phyloP scores from a whole-genome alignment of 2,888 invertebrate species.

The Andrena minutula region DNA sequence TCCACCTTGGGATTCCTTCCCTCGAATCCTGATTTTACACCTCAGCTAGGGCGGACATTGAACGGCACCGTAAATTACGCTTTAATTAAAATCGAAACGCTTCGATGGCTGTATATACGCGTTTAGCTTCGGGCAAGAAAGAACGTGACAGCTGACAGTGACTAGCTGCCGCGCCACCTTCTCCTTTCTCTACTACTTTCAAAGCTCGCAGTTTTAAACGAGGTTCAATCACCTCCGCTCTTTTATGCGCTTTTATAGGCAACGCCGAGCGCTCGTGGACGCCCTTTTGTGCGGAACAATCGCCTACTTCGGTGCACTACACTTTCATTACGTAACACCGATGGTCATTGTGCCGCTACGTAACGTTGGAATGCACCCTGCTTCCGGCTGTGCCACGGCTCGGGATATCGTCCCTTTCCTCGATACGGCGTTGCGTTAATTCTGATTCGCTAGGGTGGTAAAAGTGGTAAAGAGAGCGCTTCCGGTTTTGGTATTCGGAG shows the following conservation, averaged over 20 bases:
- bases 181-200: conserved; percentile 40
- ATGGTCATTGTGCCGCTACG: conserved; percentile 19
- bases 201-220: conserved; percentile 45
- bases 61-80: conserved; percentile 41
- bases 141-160: conserved; percentile 7
- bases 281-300: conserved; percentile 59
- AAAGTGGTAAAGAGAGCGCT: no score
- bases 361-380: conserved; percentile 18
- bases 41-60: neutral
- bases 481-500: no score
- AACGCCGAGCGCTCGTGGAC: conserved; percentile 29
- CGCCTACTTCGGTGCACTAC: conserved; percentile 51
- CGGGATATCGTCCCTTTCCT: neutral
- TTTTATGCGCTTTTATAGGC: conserved; percentile 40
- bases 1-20: neutral
- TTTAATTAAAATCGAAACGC: conserved; percentile 64
- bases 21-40: conserved; percentile 10
- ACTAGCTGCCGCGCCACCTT: conserved; percentile 11
- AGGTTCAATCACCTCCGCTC: conserved; percentile 49
- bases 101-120: conserved; percentile 1
- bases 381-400: neutral
- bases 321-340: conserved; percentile 48
- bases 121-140: neutral
- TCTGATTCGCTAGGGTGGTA: neutral
- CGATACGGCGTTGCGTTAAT: neutral